A percentile compares a stretch with the other conserved stretches of the same genome.
Conservation (phyloP, 2,113 vertebrate species). For the Hylia prasina region DNA sequence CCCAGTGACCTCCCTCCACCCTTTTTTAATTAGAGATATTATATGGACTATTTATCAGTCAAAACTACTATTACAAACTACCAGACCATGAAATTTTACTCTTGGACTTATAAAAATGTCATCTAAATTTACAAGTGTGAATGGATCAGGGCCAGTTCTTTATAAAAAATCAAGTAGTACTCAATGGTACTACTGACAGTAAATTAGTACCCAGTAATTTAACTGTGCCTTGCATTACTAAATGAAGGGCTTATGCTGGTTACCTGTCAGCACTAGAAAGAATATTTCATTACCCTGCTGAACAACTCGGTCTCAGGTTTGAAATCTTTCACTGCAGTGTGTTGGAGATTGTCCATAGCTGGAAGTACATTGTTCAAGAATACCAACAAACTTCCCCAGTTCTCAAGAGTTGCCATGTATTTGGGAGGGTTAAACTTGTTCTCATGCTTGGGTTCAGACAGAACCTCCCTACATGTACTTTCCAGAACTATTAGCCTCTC, state of each 20-base stretch:
- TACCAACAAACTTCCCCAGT: not conserved
- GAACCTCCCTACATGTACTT: not conserved
- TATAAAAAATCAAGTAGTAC: too few species aligned
- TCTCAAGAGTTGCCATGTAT: not conserved
- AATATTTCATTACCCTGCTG: not conserved
- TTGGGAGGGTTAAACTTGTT: not conserved
- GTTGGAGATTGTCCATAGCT: not conserved
- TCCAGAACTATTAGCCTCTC: not conserved
- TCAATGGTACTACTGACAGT: not conserved
- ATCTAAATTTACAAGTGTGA: not conserved
- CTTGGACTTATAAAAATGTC: not conserved
- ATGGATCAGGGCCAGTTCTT: not conserved
- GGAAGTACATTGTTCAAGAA: not conserved
- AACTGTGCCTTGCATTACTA: not conserved
- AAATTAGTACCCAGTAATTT: not conserved
- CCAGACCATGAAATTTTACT: not conserved
- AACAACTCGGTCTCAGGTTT: not conserved
- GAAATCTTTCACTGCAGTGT: not conserved
- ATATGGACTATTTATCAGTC: not conserved
- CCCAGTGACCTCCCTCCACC: not conserved
- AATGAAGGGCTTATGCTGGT: not conserved
- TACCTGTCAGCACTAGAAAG: not conserved
- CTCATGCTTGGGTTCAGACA: not conserved
- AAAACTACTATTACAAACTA: not conserved
- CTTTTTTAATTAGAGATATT: not conserved